Conservation (phyloP, 2,797 vertebrate genomes). For the Lagorchestes hirsutus region DNA sequence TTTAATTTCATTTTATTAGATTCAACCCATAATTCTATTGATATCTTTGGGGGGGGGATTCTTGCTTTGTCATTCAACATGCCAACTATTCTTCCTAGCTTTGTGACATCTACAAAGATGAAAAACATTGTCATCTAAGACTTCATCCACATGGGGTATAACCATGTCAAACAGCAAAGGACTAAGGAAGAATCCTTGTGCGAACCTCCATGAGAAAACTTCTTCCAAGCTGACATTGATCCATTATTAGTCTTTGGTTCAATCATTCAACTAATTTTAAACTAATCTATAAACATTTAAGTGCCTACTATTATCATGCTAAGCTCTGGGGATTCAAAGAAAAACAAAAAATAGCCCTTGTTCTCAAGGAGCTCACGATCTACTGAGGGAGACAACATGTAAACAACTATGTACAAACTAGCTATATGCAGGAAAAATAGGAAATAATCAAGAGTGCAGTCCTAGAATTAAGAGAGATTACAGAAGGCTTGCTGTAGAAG, state of each 20-base stretch:
- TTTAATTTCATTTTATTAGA: background rate
- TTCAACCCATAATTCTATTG: background rate
- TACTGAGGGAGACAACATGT: background rate
- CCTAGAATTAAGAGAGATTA: background rate
- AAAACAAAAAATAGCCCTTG: background rate
- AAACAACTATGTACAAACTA: background rate
- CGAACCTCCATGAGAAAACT: background rate
- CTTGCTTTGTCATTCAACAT: background rate
- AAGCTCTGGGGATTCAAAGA: background rate
- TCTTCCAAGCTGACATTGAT: background rate
- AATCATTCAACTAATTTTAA: background rate
- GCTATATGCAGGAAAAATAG: background rate
- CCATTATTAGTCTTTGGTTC: background rate
- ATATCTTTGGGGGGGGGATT: background rate
- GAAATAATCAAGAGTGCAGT: background rate
- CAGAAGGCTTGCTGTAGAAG: background rate
- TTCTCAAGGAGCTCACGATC: background rate
- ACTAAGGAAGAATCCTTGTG: background rate
- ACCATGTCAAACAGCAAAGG: background rate
- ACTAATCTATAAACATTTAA: background rate
- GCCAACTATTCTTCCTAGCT: background rate
- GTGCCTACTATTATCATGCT: background rate
- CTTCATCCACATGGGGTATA: background rate
- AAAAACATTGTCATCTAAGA: background rate
- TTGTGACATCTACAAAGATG: background rate